Conservation (phyloP, 2,797 vertebrate genomes). For the Zalophus californianus region DNA sequence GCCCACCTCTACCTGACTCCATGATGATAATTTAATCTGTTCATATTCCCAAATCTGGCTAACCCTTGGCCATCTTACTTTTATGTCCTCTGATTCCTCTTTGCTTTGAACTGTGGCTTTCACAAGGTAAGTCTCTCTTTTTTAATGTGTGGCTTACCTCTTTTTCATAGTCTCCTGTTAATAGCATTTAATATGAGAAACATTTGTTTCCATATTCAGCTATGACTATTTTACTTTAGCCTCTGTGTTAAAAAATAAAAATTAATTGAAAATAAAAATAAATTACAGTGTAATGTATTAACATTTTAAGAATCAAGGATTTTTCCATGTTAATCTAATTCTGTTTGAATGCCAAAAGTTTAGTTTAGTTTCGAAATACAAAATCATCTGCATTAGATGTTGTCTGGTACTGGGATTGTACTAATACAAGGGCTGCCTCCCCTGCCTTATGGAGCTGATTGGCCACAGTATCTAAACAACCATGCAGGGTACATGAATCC, state of each 20-base stretch:
- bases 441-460: not conserved
- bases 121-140: not conserved
- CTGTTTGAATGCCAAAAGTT: slow-evolving; percentile 41
- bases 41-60: not conserved
- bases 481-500: not conserved
- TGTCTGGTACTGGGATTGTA: not conserved
- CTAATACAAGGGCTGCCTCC: not conserved
- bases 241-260: slow-evolving; percentile 57
- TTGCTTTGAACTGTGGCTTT: not conserved
- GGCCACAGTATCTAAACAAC: not conserved
- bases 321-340: slow-evolving; percentile 52
- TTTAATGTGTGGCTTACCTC: not conserved
- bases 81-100: not conserved
- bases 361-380: slow-evolving; percentile 60
- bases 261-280: slow-evolving; percentile 59
- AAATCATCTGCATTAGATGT: not conserved
- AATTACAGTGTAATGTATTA: not conserved
- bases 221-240: slow-evolving; percentile 42
- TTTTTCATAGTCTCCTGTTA: not conserved
- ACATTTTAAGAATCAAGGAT: slow-evolving; percentile 45
- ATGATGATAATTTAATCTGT: not conserved
- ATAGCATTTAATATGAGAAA: slow-evolving; percentile 22
- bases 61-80: not conserved
- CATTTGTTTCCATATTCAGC: slow-evolving; percentile 13
- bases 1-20: not conserved